These are phyloP conservation scores for Piscicola geometra DNA, from an alignment of 2,888 invertebrate genomes.

Conservation along the genomic window DNA sequence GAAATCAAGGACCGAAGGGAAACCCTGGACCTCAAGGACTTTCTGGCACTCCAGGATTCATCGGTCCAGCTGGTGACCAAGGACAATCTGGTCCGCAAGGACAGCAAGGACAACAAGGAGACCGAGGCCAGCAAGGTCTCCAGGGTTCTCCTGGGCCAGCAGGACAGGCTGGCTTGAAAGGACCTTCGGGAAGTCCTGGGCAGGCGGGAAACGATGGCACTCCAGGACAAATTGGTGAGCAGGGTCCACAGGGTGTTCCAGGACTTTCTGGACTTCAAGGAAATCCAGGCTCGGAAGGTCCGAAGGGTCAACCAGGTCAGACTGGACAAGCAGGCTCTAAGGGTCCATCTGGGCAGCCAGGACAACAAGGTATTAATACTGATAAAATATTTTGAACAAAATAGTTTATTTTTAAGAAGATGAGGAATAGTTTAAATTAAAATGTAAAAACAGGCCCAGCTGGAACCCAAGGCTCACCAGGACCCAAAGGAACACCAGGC, in stretches of 20 bases:
- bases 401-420: not conserved
- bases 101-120: not conserved
- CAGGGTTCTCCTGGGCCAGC: slow-evolving; percentile 8
- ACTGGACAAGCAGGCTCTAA: not conserved
- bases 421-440: too few species aligned
- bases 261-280: slow-evolving; percentile 20
- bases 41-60: slow-evolving; percentile 3
- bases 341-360: not conserved
- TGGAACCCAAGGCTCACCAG: slow-evolving; percentile 16
- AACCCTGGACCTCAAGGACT: slow-evolving; percentile 22
- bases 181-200: slow-evolving; percentile 21
- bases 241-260: slow-evolving; percentile 7
- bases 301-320: slow-evolving; percentile 10
- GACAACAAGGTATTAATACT: not conserved
- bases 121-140: slow-evolving; percentile 9
- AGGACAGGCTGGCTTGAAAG: slow-evolving; percentile 13
- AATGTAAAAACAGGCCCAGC: not conserved
- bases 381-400: too few species aligned
- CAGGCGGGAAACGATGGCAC: slow-evolving; percentile 10
- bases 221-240: slow-evolving; percentile 14
- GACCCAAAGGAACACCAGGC: slow-evolving; percentile 18
- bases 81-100: not conserved
- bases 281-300: slow-evolving; percentile 10
- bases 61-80: not conserved
- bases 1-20: slow-evolving; percentile 45